Evolutionary conservation across 2,113 vertebrate species (phyloP), one percentile per base, ranked within the genome.

Genomic region (Alethe diademata): DNA sequence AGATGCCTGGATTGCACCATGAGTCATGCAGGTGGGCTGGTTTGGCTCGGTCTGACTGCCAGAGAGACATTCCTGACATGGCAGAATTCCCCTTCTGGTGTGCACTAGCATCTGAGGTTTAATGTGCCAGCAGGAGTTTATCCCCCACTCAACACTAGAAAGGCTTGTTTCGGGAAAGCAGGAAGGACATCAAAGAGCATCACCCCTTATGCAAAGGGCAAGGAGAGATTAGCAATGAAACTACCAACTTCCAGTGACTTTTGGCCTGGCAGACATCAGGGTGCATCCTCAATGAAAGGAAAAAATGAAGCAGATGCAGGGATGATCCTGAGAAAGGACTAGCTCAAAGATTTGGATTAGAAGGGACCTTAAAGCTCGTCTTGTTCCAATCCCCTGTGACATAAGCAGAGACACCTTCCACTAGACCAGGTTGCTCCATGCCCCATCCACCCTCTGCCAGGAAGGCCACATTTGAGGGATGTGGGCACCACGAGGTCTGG

Each of bases 11-110:
- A 50, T 22, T 1, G 10, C 2, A 6, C 35, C 45, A n/a, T 0
- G 1, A 82, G 47, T 33, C 65, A 8, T 0, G 0, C 26, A 33
- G 9, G 1, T 19, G 53, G 29, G 3, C 20, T n/a, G 33, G 29
- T 79, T 75, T 11, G 12, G 24, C 47, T 83, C 6, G 3, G 33
- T 15, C 42, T 78, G 69, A 19, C 65, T 35, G 45, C 28, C 16
- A 31, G 35, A 81, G 23, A 50, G 26, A 12, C 9, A 14, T 43
- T 51, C 35, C 42, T 78, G 47, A 65, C 20, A 11, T 2, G 31
- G 73, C 47, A 78, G 65, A 85, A 71, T 54, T 54, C 31, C 16
- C 28, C 12, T 83, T 65, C 76, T 47, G 33, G 13, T 28, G 72
- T 36, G 50, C 22, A 66, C 42, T 28, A 82, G 10, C 38, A 42